These are phyloP conservation scores for Xyliphius kryptos DNA, from an alignment of 2,113 vertebrate species.

Conservation along the genomic window DNA sequence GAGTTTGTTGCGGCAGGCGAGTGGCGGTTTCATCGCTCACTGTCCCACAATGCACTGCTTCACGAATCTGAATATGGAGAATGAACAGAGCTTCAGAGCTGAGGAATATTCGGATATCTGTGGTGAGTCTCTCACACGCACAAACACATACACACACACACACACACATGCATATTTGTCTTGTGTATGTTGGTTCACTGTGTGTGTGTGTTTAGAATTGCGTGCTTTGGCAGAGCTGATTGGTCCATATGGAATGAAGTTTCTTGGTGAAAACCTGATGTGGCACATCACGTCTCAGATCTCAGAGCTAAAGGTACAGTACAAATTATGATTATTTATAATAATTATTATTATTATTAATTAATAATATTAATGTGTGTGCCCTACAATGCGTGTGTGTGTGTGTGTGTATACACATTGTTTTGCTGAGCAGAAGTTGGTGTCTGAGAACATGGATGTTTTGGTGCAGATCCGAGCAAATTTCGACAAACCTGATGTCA, in stretches of 20 bases:
- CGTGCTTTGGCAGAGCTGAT: no score
- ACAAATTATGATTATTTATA: not conserved
- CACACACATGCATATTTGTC: conserved; percentile 4
- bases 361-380: not conserved
- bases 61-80: no score
- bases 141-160: not conserved
- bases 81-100: no score
- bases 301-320: no score
- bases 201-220: conserved; percentile 12
- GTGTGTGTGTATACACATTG: conserved; percentile 17
- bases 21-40: no score
- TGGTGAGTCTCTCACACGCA: not conserved
- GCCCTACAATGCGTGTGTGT: not conserved
- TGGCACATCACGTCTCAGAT: no score
- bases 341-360: not conserved
- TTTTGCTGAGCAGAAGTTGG: conserved; percentile 48
- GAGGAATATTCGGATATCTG: no score
- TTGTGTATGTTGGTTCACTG: conserved; percentile 21
- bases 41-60: no score
- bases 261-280: no score
- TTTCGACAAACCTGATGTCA: conserved; percentile 70
- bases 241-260: no score
- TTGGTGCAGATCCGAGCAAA: conserved; percentile 85
- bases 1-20: no score
- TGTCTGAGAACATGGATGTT: conserved; percentile 88